A percentile compares a stretch with the other conserved stretches of the same genome.
These are phyloP conservation scores for Leptopterna dolabrata DNA, from an alignment of 2,888 invertebrate species.

Conservation along the genomic window DNA sequence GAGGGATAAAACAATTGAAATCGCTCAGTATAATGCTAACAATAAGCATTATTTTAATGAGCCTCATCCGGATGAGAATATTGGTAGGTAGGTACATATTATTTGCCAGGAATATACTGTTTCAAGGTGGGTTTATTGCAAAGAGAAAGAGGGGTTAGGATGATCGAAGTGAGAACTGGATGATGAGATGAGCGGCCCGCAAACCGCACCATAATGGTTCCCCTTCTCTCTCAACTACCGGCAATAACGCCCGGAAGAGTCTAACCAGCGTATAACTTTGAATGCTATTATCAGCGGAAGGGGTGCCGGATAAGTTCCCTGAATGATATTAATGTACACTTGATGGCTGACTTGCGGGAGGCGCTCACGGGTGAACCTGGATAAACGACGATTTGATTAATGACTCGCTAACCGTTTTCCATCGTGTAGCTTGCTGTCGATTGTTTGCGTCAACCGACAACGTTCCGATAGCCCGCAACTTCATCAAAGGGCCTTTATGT, in stretches of 20 bases:
- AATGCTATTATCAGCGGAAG: slow-evolving; percentile 4
- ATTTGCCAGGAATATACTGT: too few species aligned
- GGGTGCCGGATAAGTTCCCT: slow-evolving; percentile 6
- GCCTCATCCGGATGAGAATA: too few species aligned
- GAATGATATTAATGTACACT: slow-evolving; percentile 27
- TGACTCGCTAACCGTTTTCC: not conserved
- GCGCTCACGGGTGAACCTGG: slow-evolving; percentile 39
- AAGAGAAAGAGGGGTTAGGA: too few species aligned
- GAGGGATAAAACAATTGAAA: too few species aligned
- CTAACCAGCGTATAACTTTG: slow-evolving; percentile 1
- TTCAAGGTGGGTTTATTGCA: too few species aligned
- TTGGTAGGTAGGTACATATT: too few species aligned
- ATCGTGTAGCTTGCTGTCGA: not conserved
- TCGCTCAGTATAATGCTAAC: too few species aligned
- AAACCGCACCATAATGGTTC: not conserved
- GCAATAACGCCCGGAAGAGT: not conserved
- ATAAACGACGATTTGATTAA: slow-evolving; percentile 40
- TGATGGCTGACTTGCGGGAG: slow-evolving; percentile 44
- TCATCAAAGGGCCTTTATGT: not conserved
- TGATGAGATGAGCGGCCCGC: not conserved
- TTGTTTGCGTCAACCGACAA: not conserved
- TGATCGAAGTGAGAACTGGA: too few species aligned
- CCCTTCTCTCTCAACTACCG: not conserved
- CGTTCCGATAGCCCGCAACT: not conserved
- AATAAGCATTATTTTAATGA: too few species aligned